Percentiles rank a stretch among this genome's conserved stretches.
Evolutionary conservation across 2,797 vertebrate species (phyloP).

Genomic region (Pseudochromis fuscus): DNA sequence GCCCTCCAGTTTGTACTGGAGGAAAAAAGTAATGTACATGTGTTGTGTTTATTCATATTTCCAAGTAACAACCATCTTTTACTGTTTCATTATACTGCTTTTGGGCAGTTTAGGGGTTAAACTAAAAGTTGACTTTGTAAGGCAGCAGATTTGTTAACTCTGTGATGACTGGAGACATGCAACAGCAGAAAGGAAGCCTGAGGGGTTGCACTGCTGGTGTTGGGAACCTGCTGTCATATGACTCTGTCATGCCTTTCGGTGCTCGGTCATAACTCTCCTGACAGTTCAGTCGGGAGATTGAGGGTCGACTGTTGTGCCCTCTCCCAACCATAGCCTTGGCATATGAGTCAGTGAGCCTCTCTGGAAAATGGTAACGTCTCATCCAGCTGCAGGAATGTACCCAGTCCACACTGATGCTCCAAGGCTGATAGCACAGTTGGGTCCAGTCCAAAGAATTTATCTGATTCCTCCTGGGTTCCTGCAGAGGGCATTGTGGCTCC

Average conservation of each 20-base stretch:
- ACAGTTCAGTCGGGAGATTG: constrained; percentile 18
- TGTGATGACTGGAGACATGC: constrained; percentile 8
- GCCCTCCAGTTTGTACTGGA: constrained; percentile 14
- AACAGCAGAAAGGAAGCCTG: constrained; percentile 40
- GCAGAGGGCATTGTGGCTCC: constrained; percentile 53
- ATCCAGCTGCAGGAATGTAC: constrained; percentile 14
- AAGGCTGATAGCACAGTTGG: constrained; percentile 1
- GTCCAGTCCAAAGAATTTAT: constrained; percentile 15
- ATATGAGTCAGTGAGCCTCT: background rate
- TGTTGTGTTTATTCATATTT: background rate
- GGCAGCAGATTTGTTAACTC: constrained; percentile 15
- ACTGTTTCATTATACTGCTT: background rate
- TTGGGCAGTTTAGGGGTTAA: background rate
- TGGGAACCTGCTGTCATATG: constrained; percentile 37
- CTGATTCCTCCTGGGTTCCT: constrained; percentile 43
- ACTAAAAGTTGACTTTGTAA: background rate
- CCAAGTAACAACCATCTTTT: background rate
- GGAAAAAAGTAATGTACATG: background rate
- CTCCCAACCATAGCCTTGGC: constrained; percentile 7
- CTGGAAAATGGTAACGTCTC: background rate
- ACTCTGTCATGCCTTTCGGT: constrained; percentile 20
- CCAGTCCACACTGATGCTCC: constrained; percentile 14
- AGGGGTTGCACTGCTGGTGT: constrained; percentile 11
- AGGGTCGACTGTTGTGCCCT: background rate
- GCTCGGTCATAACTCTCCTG: constrained; percentile 8